Base-by-base conservation (phyloP, 2,888 invertebrate genomes). In the Trypoxylon attenuatum region DNA sequence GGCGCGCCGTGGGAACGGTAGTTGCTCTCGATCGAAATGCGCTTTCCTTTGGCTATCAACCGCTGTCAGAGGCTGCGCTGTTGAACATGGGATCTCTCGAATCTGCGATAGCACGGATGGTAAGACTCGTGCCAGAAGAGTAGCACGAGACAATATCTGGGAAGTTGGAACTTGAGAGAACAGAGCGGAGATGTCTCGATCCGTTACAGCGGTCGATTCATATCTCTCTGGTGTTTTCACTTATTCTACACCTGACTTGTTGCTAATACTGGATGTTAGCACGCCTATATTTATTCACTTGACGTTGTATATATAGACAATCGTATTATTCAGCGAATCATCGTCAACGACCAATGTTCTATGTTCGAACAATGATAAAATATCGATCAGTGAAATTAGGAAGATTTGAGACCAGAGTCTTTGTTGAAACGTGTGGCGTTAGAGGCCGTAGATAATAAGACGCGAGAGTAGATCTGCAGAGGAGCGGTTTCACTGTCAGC, bases 401-500 rank as follows among this genome's bases (percentile, higher is more conserved):
- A n/a, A n/a, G n/a, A n/a, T n/a, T n/a, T n/a, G n/a, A n/a, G n/a
- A n/a, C n/a, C n/a, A n/a, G n/a, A n/a, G n/a, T n/a, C n/a, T n/a
- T n/a, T n/a, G n/a, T n/a, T n/a, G n/a, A n/a, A 13, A 6, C 13
- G 13, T 2, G 27, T 27, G 6, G 33, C 33, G 33, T 8, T 1
- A 10, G n/a, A n/a, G n/a, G n/a, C n/a, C n/a, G n/a, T n/a, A n/a
- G n/a, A n/a, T n/a, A n/a, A n/a, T n/a, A n/a, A n/a, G n/a, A n/a
- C n/a, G n/a, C n/a, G n/a, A n/a, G n/a, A n/a, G n/a, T n/a, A n/a
- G n/a, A n/a, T n/a, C n/a, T n/a, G n/a, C n/a, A n/a, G n/a, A n/a
- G n/a, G 63, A 57, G 42, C 56, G 38, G 71, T 75, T 79, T 73
- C 69, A 73, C 72, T 72, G 73, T 52, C 75, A 73, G 66, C 57